These are phyloP conservation scores for Catamblyrhynchus diadema DNA, from an alignment of 2,797 vertebrate genomes.

Conservation along the genomic window DNA sequence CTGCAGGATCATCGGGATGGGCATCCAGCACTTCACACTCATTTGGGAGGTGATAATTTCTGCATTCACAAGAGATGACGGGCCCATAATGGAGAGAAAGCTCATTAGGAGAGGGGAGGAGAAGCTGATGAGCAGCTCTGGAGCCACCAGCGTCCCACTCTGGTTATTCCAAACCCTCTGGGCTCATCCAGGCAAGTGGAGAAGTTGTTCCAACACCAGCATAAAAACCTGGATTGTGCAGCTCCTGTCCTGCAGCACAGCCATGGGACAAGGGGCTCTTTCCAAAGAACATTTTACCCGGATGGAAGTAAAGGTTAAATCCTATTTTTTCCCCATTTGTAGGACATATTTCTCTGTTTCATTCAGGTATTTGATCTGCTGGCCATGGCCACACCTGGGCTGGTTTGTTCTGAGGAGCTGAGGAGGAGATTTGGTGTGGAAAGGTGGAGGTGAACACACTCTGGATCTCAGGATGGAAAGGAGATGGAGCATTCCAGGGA, in stretches of 20 bases:
- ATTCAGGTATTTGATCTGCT: neutral
- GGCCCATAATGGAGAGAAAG: neutral
- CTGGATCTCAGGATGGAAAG: neutral
- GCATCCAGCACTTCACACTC: neutral
- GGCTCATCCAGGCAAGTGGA: neutral
- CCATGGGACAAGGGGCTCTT: neutral
- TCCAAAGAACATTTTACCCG: accelerated
- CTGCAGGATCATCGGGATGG: neutral
- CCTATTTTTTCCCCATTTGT: accelerated
- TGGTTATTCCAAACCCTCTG: neutral
- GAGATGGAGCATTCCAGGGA: neutral
- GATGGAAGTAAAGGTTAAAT: neutral
- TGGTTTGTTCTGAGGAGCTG: neutral
- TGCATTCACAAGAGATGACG: neutral
- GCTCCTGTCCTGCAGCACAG: neutral
- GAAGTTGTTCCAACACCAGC: neutral
- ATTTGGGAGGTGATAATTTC: constrained; percentile 33
- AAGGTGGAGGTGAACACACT: neutral
- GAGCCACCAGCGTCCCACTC: neutral
- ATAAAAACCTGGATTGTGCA: neutral
- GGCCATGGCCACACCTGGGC: neutral
- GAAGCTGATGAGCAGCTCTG: neutral
- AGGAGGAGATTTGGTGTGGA: neutral
- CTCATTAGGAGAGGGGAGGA: neutral
- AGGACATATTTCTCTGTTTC: accelerated